Conservation (phyloP, 1,140 invertebrate species). For the Sitophilus oryzae region DNA sequence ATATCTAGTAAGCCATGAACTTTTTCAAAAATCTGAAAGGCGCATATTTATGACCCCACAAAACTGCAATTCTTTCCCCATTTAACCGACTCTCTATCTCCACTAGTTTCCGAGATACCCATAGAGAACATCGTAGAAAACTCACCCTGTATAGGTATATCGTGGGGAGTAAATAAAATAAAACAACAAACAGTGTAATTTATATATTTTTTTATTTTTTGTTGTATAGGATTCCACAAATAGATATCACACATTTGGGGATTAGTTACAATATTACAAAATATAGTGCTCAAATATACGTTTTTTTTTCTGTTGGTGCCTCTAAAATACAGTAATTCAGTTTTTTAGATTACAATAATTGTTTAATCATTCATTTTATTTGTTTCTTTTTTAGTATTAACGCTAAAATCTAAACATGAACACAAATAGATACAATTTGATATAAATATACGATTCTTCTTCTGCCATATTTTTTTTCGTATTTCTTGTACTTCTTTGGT, state of each 20-base stretch:
- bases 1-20: no score
- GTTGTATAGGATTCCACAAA: slow-evolving; percentile 23
- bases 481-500: no score
- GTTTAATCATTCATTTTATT: neutral
- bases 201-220: neutral
- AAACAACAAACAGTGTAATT: neutral
- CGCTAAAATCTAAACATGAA: neutral
- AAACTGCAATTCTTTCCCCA: no score
- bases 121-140: no score
- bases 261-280: slow-evolving; percentile 16
- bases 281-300: slow-evolving; percentile 14
- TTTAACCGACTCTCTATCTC: no score
- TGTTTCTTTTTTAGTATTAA: neutral
- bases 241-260: slow-evolving; percentile 15
- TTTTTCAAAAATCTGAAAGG: no score
- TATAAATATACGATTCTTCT: no score
- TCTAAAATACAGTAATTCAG: slow-evolving; percentile 2
- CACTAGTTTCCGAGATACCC: no score
- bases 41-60: no score
- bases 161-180: no score
- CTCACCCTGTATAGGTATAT: no score
- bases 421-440: neutral
- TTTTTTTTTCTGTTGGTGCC: slow-evolving; percentile 13
- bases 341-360: slow-evolving; percentile 1
- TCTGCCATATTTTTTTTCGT: no score